Evolutionary conservation across 2,113 vertebrate species (phyloP).

Genomic region (Myotis brandtii): DNA sequence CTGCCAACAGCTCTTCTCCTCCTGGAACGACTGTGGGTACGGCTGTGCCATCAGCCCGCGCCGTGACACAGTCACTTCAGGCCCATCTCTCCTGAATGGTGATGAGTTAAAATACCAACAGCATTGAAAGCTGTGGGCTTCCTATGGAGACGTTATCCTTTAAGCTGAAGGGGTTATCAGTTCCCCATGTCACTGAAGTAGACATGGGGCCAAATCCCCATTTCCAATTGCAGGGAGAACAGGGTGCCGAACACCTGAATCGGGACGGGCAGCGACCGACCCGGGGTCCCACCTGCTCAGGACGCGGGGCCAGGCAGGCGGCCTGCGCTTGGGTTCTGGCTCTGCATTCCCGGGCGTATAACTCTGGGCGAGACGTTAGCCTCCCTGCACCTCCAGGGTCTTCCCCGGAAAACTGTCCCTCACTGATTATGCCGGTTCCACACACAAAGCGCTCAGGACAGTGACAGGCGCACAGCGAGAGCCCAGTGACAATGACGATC

Average conservation of each 20-base stretch:
- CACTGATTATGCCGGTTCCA: not conserved
- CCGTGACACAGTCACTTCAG: not conserved
- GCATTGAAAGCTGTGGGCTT: conserved; percentile 15
- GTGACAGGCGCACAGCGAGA: not conserved
- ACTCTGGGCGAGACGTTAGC: not conserved
- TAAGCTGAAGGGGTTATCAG: not conserved
- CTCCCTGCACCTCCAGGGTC: not conserved
- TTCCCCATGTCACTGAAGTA: conserved; percentile 18
- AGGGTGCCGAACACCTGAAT: not conserved
- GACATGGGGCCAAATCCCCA: not conserved
- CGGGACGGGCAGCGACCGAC: too few relatives aligned
- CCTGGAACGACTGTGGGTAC: rapidly evolving
- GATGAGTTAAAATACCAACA: conserved; percentile 35
- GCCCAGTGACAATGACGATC: rapidly evolving
- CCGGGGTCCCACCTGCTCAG: not conserved
- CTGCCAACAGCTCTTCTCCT: not conserved
- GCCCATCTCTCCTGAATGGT: conserved; percentile 40
- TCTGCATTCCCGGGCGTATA: not conserved
- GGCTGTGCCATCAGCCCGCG: not conserved
- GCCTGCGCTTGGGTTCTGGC: not conserved
- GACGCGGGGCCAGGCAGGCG: not conserved
- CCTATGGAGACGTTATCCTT: not conserved
- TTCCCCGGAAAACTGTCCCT: not conserved
- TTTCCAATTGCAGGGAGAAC: not conserved
- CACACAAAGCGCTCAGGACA: not conserved